Conservation (phyloP, 1,140 invertebrate genomes). For the Ganaspis sp. region DNA sequence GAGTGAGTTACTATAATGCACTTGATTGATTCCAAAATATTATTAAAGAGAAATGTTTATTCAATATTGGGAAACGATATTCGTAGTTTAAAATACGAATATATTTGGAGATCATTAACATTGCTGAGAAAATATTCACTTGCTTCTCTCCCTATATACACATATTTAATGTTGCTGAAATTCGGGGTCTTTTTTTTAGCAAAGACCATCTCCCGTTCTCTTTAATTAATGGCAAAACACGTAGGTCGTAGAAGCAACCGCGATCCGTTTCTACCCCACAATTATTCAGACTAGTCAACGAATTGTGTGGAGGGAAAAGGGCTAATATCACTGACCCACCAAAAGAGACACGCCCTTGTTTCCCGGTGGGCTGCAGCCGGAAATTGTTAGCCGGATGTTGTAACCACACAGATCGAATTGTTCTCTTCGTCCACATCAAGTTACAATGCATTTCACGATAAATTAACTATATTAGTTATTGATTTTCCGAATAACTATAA, state of each 20-base stretch:
- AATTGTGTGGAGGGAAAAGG: conserved; percentile 9
- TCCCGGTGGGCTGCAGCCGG: conserved; percentile 11
- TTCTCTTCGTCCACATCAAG: background rate
- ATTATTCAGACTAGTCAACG: conserved; percentile 43
- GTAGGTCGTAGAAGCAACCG: conserved; percentile 29
- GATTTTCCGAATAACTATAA: no score
- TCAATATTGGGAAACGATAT: no score
- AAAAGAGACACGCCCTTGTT: conserved; percentile 27
- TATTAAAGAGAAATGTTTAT: no score
- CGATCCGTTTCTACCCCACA: conserved; percentile 19
- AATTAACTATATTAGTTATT: background rate
- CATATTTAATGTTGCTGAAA: conserved; percentile 11
- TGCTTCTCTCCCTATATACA: no score
- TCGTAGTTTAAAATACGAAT: no score
- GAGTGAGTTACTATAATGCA: no score
- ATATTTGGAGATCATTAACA: no score
- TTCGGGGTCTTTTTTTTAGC: conserved; percentile 49
- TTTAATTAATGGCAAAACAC: conserved; percentile 57
- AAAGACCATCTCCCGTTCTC: conserved; percentile 45
- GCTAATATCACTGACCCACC: conserved; percentile 34
- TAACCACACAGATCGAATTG: background rate
- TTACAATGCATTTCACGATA: background rate
- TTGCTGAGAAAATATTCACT: no score
- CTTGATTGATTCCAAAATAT: no score
- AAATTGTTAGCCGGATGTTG: conserved; percentile 36